Evolutionary conservation across 35 echinoderm and acorn worm genomes (phyloP).

Genomic region (Stichopus chloronotus): DNA sequence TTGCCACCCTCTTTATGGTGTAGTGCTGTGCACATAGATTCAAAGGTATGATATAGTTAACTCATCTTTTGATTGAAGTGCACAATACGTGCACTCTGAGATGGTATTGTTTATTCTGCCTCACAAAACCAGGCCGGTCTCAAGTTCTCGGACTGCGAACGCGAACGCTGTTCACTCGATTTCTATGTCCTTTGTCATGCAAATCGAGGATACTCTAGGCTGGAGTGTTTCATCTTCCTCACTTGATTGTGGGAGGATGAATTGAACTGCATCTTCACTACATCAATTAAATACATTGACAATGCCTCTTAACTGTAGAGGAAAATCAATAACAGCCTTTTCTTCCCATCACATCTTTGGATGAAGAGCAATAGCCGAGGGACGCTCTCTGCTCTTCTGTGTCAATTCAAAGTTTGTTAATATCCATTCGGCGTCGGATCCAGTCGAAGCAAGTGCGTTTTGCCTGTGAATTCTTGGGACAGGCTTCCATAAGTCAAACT

Average conservation of each 20-base stretch:
- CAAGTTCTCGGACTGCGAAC: background rate
- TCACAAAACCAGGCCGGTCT: background rate
- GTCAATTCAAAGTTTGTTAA: constrained; percentile 3
- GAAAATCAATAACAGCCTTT: constrained; percentile 30
- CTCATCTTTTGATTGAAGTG: too few species aligned
- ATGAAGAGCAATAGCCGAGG: background rate
- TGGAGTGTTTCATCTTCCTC: background rate
- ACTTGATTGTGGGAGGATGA: background rate
- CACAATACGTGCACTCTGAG: too few species aligned
- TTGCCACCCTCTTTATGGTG: too few species aligned
- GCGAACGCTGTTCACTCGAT: background rate
- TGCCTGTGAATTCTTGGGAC: too few species aligned
- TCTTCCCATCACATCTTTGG: background rate
- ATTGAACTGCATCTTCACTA: background rate
- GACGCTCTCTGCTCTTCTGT: background rate
- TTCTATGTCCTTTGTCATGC: background rate
- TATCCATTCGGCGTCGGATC: background rate
- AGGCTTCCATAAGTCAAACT: too few species aligned
- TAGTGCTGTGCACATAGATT: too few species aligned
- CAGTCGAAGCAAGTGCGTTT: too few species aligned
- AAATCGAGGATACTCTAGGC: background rate
- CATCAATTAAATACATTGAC: constrained; percentile 37
- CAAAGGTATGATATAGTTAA: too few species aligned
- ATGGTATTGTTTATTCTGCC: too few species aligned
- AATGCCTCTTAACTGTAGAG: constrained; percentile 24